phyloP scores from a whole-genome alignment of 2,797 vertebrate species.

The Centroberyx gerrardi region DNA sequence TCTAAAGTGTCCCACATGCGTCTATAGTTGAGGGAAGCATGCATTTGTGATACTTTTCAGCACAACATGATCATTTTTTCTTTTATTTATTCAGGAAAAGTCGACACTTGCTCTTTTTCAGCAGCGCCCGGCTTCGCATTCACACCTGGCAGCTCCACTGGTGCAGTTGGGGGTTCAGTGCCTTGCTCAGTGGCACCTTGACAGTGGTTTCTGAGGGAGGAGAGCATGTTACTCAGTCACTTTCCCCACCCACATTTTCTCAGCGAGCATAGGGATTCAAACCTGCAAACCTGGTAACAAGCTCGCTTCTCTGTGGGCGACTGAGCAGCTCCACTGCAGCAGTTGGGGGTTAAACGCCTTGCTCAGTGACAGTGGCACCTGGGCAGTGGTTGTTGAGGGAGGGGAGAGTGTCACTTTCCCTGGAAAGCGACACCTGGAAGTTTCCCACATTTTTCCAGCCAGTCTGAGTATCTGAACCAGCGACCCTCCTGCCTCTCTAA shows the following conservation, averaged over 20 bases:
- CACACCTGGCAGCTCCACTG: not conserved
- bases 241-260: slow-evolving; percentile 52
- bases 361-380: not conserved
- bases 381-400: too few species aligned
- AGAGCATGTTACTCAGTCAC: slow-evolving; percentile 33
- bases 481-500: not conserved
- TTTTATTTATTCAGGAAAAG: not conserved
- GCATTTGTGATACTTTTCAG: not conserved
- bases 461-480: slow-evolving; percentile 1
- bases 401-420: too few species aligned
- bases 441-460: too few species aligned
- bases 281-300: slow-evolving; percentile 45
- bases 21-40: slow-evolving; percentile 9
- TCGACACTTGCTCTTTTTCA: not conserved
- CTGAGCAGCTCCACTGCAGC: not conserved
- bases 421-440: too few species aligned
- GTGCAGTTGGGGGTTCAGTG: slow-evolving; percentile 14
- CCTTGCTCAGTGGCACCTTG: slow-evolving; percentile 40
- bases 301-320: slow-evolving; percentile 7
- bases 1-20: slow-evolving; percentile 23
- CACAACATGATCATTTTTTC: slow-evolving; percentile 13
- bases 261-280: slow-evolving; percentile 43
- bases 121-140: too few species aligned
- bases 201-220: slow-evolving; percentile 37
- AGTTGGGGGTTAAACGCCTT: slow-evolving; percentile 8